Evolutionary conservation across 2,113 vertebrate species (phyloP).

Genomic region (Salvelinus namaycush): DNA sequence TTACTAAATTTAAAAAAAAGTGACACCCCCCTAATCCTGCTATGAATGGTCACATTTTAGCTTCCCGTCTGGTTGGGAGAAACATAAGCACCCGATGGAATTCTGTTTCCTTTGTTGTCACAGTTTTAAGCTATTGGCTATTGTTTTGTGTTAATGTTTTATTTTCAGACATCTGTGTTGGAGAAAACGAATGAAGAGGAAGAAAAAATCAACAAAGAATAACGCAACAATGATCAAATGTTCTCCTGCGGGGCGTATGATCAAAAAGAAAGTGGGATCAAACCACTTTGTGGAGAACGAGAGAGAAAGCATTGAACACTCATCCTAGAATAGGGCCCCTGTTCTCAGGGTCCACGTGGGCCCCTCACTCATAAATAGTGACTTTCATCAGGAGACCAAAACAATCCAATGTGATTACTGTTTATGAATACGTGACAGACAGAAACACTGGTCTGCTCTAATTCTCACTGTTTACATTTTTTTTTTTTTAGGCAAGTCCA

Average conservation of each 20-base stretch:
- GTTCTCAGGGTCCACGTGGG: slow-evolving; percentile 3
- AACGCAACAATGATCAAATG: slow-evolving; percentile 1
- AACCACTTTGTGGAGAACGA: slow-evolving; percentile 13
- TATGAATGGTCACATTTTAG: neutral
- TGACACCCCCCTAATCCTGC: slow-evolving; percentile 19
- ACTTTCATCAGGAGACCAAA: slow-evolving; percentile 1
- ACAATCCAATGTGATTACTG: neutral
- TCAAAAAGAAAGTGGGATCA: slow-evolving; percentile 35
- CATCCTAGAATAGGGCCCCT: slow-evolving; percentile 2
- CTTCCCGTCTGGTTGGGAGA: neutral
- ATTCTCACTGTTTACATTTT: no score
- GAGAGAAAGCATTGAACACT: slow-evolving; percentile 2
- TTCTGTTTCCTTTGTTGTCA: slow-evolving; percentile 25
- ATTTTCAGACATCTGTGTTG: slow-evolving; percentile 26
- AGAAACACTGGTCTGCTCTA: no score
- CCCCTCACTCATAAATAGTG: neutral
- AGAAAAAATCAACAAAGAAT: slow-evolving; percentile 21
- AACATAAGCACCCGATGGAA: slow-evolving; percentile 23
- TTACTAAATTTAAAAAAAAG: slow-evolving; percentile 29
- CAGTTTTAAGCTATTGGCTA: slow-evolving; percentile 5
- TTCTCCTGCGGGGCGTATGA: slow-evolving; percentile 7
- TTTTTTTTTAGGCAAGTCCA: no score
- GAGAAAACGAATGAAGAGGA: slow-evolving; percentile 15
- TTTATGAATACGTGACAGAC: no score
- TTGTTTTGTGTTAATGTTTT: slow-evolving; percentile 22